Base-by-base conservation (phyloP, 2,113 vertebrate genomes). In the Ceyx melanurus region DNA sequence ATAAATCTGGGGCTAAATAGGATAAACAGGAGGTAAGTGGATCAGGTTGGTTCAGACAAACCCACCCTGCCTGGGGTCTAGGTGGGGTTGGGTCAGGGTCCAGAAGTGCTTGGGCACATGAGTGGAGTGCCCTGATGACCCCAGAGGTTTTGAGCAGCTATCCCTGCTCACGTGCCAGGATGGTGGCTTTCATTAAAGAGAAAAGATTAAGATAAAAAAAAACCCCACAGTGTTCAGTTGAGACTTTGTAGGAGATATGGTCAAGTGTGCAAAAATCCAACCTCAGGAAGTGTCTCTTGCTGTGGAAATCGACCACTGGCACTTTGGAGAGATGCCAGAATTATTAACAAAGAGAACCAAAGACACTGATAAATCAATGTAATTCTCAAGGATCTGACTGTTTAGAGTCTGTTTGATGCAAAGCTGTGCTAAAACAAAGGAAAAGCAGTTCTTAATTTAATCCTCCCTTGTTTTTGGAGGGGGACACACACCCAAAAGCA, bases 281-380 rank as follows among this genome's bases (percentile, higher is more conserved):
- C 64, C 54, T 57, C 8, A 14, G 58, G 43, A 45, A 54, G 28
- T 37, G 35, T 57, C 64, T 42, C 1, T 14, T 28, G 48, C 70
- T 73, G 60, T 19, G 60, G 25, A 0, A 0, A 61, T 60, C 1
- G 0, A 12, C 28, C 22, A 5, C 37, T 28, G n/a, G n/a, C 26
- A 5, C 26, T 82, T 79, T 85, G 75, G 84, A 51, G 57, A 74
- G 65, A 50, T 25, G 54, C 81, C 65, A 78, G 83, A 29, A 20
- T 78, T 65, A 15, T 35, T 82, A 83, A 35, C 58, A 13, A 80
- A 56, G 50, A 56, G 76, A 85, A 68, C 0, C 46, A 72, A 81
- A 35, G 14, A 37, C 54, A 17, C 57, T 33, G 35, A 10, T 67
- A 83, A 64, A 71, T 28, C 15, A 29, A 2, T 77, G 11, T 11